These are phyloP conservation scores for Drosophila cognata DNA, from an alignment of 2,888 invertebrate species.

Conservation along the genomic window DNA sequence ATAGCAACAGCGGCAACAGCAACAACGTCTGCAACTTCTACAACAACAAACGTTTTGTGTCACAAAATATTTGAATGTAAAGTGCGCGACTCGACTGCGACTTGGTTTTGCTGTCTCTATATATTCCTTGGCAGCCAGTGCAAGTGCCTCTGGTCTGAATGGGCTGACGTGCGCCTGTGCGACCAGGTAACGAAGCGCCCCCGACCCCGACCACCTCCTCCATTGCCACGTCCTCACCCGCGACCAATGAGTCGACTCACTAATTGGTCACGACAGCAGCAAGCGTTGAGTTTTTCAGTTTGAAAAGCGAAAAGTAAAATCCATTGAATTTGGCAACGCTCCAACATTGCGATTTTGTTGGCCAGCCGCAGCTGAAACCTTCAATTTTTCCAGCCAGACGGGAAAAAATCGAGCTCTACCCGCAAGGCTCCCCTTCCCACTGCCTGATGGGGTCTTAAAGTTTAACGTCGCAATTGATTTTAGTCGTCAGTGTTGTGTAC, in stretches of 20 bases:
- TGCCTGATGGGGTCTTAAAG: constrained; percentile 68
- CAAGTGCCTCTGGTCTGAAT: constrained; percentile 43
- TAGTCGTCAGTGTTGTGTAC: constrained; percentile 79
- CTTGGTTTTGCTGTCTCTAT: constrained; percentile 68
- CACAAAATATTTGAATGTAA: constrained; percentile 80
- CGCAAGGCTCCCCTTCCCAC: neutral
- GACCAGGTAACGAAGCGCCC: constrained; percentile 28
- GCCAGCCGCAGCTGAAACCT: constrained; percentile 66
- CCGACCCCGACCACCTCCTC: constrained; percentile 24
- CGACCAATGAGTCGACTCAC: constrained; percentile 62
- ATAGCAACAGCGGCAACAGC: constrained; percentile 24
- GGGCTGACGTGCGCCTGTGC: constrained; percentile 74
- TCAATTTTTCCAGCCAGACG: constrained; percentile 73
- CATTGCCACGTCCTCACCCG: constrained; percentile 24
- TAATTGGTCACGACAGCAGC: constrained; percentile 78
- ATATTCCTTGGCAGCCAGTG: constrained; percentile 54
- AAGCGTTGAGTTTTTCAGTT: constrained; percentile 58
- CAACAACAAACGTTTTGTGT: constrained; percentile 71
- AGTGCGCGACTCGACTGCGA: constrained; percentile 61
- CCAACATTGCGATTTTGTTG: constrained; percentile 49
- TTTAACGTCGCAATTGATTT: constrained; percentile 79
- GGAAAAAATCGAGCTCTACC: constrained; percentile 36
- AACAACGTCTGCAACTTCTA: constrained; percentile 13
- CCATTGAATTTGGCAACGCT: constrained; percentile 77
- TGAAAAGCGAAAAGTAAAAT: constrained; percentile 76